Evolutionary conservation across 2,888 invertebrate genomes (phyloP).

Genomic region (Caenorhabditis afra): DNA sequence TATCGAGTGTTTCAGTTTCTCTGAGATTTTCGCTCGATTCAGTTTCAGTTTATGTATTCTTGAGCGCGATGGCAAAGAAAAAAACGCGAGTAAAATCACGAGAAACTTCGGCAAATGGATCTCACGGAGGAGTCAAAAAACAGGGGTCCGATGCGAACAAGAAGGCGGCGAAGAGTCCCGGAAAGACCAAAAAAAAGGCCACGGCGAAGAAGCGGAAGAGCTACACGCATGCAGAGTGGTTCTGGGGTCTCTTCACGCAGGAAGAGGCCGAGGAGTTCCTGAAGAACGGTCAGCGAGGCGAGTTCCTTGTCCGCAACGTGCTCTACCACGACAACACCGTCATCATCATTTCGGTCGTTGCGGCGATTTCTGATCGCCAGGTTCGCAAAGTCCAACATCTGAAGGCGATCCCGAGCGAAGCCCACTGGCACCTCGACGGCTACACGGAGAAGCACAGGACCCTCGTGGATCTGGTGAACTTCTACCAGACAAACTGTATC

Average conservation of each 20-base stretch:
- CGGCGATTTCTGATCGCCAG: neutral
- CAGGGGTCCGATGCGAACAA: neutral
- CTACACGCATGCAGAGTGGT: constrained; percentile 21
- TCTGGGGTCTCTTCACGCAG: constrained; percentile 34
- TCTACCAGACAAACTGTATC: constrained; percentile 13
- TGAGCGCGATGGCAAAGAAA: no score
- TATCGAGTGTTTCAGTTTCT: no score
- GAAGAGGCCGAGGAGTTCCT: constrained; percentile 33
- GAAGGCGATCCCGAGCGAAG: neutral
- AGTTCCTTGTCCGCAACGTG: constrained; percentile 28
- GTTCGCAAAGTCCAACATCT: neutral
- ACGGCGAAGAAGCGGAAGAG: constrained; percentile 11
- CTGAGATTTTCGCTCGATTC: no score
- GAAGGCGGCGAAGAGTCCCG: constrained; percentile 7
- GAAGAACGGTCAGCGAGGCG: neutral
- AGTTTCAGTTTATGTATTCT: no score
- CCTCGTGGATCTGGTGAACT: constrained; percentile 7
- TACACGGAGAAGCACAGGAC: neutral
- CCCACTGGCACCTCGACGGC: constrained; percentile 10
- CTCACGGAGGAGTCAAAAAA: no score
- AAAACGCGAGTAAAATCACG: no score
- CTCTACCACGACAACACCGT: neutral
- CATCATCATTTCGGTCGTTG: constrained; percentile 8
- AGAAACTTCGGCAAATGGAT: no score
- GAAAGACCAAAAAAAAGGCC: neutral